Base-by-base conservation (phyloP, 2,888 invertebrate species). In the Mesochorus sp. region DNA sequence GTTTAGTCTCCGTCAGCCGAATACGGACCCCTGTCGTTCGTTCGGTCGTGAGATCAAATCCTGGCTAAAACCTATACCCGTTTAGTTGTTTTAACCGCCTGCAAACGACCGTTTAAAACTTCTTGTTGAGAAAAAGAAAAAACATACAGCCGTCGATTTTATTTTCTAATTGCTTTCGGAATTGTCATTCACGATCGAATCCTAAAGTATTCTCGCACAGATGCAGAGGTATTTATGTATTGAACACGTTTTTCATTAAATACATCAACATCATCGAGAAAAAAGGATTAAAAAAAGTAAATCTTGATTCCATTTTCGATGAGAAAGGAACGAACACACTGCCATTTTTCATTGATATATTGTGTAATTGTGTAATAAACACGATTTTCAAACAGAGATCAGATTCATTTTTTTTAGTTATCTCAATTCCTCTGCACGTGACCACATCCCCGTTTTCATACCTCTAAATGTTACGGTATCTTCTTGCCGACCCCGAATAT, bases 111-210 rank as follows among this genome's bases (percentile, higher is more conserved):
- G 77, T 82, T 82, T 82, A 80, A 81, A 67, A n/a, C n/a, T 74
- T 75, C 64, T 10, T 53, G 42, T n/a, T 61, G n/a, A n/a, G n/a
- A n/a, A n/a, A n/a, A n/a, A 51, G 51, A 59, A 66, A 64, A 78
- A 68, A 73, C 62, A 57, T 57, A 12, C 39, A 71, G 62, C 44
- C 66, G 34, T 39, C 61, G 73, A 76, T 82, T 81, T 84, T 85
- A 84, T 88, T 87, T 88, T 88, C 80, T 71, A 85, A 86, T 84
- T 84, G 86, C 84, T 81, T 76, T 66, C 80, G 82, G 85, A 84
- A 88, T 81, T 84, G 73, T 80, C 80, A 73, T 68, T 76, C 77
- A 67, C 72, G 72, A 80, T 76, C 53, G 66, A 49, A 14, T 68
- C 57, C 53, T 26, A 5, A 53, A 51, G 68, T 62, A 17, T 62